Conservation (phyloP, 2,888 invertebrate species). For the Agonopterix arenella region DNA sequence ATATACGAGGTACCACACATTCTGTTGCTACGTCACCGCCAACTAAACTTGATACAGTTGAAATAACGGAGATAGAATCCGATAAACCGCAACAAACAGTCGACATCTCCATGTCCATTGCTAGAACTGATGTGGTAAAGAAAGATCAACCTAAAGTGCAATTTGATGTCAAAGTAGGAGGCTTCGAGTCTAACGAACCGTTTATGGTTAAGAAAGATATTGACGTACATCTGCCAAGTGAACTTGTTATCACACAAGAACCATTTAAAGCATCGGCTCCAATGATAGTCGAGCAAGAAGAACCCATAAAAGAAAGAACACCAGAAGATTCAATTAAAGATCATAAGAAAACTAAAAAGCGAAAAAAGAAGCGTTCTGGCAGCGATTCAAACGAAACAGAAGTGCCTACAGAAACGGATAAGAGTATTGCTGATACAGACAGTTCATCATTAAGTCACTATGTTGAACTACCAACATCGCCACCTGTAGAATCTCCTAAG, state of each 20-base stretch:
- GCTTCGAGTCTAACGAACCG: conserved; percentile 34
- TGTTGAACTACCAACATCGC: conserved; percentile 59
- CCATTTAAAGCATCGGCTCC: conserved; percentile 9
- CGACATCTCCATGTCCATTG: conserved; percentile 53
- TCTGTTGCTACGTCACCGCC: not conserved
- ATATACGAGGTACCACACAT: conserved; percentile 24
- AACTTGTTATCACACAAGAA: conserved; percentile 39
- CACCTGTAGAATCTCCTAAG: conserved; percentile 66
- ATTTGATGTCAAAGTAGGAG: conserved; percentile 50
- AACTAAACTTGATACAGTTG: not conserved
- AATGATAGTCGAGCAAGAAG: conserved; percentile 46
- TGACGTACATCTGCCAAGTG: conserved; percentile 46
- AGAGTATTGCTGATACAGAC: conserved; percentile 49
- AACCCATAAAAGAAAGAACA: conserved; percentile 14
- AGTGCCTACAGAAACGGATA: conserved; percentile 43
- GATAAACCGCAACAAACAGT: conserved; percentile 37
- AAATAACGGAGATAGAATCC: not conserved
- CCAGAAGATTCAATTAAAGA: conserved; percentile 37
- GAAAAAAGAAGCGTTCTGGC: conserved; percentile 76
- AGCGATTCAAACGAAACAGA: conserved; percentile 41
- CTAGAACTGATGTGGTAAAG: conserved; percentile 34
- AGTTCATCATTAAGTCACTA: conserved; percentile 66
- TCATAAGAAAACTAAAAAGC: conserved; percentile 78
- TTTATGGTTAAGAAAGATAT: conserved; percentile 54
- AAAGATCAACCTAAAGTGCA: conserved; percentile 45